These are phyloP conservation scores for Vandiemenella viatica DNA, from an alignment of 2,888 invertebrate genomes.

Conservation along the genomic window DNA sequence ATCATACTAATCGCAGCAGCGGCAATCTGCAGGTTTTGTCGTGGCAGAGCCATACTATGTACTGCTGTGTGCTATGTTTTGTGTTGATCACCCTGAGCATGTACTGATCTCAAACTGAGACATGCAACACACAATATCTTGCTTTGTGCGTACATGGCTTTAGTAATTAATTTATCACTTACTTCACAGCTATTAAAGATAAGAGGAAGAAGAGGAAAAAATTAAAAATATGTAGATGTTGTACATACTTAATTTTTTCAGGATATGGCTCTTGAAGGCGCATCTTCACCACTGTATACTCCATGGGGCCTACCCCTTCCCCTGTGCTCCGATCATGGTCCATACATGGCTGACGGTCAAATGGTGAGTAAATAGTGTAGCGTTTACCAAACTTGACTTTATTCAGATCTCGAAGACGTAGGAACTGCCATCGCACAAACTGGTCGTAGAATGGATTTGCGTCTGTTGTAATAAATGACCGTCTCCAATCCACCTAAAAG, in stretches of 20 bases:
- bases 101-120: no score
- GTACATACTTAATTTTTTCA: constrained; percentile 45
- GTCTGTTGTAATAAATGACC: constrained; percentile 97
- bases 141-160: no score
- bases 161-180: no score
- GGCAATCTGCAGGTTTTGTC: no score
- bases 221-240: no score
- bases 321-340: constrained; percentile 94
- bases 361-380: constrained; percentile 88
- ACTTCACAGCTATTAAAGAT: no score
- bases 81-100: no score
- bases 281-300: constrained; percentile 94
- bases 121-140: no score
- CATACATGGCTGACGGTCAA: constrained; percentile 98
- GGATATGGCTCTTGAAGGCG: constrained; percentile 61
- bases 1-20: no score
- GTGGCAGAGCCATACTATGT: no score
- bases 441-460: constrained; percentile 95
- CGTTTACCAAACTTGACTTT: constrained; percentile 95
- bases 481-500: constrained; percentile 84
- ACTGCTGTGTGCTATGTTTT: no score
- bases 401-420: constrained; percentile 65
- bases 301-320: constrained; percentile 96
- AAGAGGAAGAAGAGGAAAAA: no score
- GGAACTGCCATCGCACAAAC: constrained; percentile 94